Evolutionary conservation across 2,113 vertebrate genomes (phyloP).

Genomic region (Butorides virescens): DNA sequence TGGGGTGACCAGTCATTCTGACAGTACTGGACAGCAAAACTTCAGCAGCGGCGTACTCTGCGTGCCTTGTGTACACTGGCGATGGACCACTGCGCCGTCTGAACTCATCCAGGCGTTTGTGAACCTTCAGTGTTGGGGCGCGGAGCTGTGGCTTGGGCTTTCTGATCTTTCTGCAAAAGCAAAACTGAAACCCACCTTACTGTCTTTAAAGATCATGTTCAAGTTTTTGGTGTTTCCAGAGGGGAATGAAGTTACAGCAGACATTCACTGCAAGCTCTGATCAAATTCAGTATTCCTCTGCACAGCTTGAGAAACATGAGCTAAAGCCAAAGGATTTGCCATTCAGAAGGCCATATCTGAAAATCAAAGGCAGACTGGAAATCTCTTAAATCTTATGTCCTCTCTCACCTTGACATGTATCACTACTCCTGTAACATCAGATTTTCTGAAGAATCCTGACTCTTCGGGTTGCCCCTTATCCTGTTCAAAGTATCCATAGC

Average conservation of each 20-base stretch:
- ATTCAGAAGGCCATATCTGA: constrained; percentile 10
- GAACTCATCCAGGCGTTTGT: background rate
- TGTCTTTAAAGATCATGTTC: background rate
- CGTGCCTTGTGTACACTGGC: background rate
- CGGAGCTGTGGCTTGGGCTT: background rate
- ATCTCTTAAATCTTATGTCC: constrained; percentile 29
- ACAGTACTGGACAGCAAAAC: background rate
- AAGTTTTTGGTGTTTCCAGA: background rate
- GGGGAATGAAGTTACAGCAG: background rate
- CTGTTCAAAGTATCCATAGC: constrained; percentile 54
- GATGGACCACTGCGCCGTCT: background rate
- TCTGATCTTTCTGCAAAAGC: background rate
- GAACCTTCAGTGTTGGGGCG: background rate
- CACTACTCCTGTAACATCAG: background rate
- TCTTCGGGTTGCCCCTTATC: constrained; percentile 11
- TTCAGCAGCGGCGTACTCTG: background rate
- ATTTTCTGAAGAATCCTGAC: constrained; percentile 30
- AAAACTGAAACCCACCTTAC: background rate
- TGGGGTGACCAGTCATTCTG: background rate
- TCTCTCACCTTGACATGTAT: constrained; percentile 34
- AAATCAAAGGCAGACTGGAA: constrained; percentile 44
- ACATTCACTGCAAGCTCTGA: background rate
- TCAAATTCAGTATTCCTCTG: constrained; percentile 16
- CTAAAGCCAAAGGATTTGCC: constrained; percentile 35
- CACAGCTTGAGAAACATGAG: background rate